Evolutionary conservation across 2,113 vertebrate species (phyloP).

Genomic region (Hippocampus comes): DNA sequence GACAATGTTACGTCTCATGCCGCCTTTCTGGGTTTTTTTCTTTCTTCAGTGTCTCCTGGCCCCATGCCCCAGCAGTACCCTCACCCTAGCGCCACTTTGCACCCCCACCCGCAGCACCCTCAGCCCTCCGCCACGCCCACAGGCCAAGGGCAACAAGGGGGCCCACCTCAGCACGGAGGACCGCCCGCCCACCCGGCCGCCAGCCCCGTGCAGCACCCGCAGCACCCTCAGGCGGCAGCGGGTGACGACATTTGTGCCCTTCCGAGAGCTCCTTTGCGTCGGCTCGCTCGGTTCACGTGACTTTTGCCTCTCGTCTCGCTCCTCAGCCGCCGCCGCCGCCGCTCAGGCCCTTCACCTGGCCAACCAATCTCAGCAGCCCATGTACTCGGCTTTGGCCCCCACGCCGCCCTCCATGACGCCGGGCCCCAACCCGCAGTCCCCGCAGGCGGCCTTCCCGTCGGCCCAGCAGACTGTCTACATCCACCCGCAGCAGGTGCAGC

Average conservation of each 20-base stretch:
- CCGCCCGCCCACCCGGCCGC: slow-evolving; percentile 86
- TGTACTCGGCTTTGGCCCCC: slow-evolving; percentile 90
- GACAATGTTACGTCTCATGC: background rate
- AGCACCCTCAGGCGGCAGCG: slow-evolving; percentile 85
- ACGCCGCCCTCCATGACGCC: slow-evolving; percentile 96
- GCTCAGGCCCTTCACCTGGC: slow-evolving; percentile 90
- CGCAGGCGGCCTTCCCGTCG: slow-evolving; percentile 90
- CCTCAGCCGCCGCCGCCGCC: slow-evolving; percentile 45
- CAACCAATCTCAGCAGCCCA: slow-evolving; percentile 88
- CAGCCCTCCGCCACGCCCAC: slow-evolving; percentile 96
- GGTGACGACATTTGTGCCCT: slow-evolving; percentile 25
- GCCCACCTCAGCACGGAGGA: slow-evolving; percentile 82
- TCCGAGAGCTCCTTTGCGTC: background rate
- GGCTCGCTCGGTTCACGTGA: background rate
- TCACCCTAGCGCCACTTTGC: slow-evolving; percentile 87
- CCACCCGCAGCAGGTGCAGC: slow-evolving; percentile 94
- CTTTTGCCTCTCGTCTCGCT: background rate
- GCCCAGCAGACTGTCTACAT: slow-evolving; percentile 95
- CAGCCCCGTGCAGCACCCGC: slow-evolving; percentile 93
- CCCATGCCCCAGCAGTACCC: slow-evolving; percentile 95
- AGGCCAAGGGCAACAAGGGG: slow-evolving; percentile 86
- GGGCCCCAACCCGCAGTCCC: slow-evolving; percentile 93
- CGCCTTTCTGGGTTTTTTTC: slow-evolving; percentile 5
- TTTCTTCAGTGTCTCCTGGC: slow-evolving; percentile 83
- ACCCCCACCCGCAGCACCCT: slow-evolving; percentile 87